These are phyloP conservation scores for Agapetus fuscipes DNA, from an alignment of 2,888 invertebrate species.

Conservation along the genomic window DNA sequence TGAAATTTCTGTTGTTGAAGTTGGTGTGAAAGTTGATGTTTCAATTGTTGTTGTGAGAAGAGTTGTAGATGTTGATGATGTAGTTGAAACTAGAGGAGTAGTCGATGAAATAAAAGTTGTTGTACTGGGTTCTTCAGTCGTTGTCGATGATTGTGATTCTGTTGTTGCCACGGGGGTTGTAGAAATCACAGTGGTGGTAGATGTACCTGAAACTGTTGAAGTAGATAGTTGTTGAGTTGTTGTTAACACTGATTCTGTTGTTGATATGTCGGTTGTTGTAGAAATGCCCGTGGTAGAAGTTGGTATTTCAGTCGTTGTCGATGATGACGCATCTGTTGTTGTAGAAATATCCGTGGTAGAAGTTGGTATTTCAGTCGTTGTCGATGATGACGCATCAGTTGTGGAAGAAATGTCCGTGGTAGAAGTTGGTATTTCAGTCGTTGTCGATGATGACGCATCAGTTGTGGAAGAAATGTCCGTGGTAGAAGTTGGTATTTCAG, in stretches of 20 bases:
- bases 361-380: not conserved
- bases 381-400: not conserved
- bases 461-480: not conserved
- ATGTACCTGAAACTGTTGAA: not conserved
- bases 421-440: not conserved
- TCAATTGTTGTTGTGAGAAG: not conserved
- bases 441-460: not conserved
- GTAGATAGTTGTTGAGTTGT: too few species aligned
- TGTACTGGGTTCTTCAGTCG: not conserved
- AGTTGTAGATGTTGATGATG: not conserved
- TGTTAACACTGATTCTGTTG: not conserved
- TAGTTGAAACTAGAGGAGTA: not conserved
- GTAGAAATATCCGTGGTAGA: not conserved
- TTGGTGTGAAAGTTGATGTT: not conserved
- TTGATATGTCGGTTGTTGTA: not conserved
- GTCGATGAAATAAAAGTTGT: not conserved
- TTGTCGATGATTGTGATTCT: not conserved
- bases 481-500: not conserved
- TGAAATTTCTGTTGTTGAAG: not conserved
- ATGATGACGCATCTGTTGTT: not conserved
- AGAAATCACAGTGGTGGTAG: not conserved
- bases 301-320: not conserved
- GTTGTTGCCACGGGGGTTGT: not conserved
- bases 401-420: not conserved
- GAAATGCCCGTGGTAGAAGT: not conserved